Percentiles rank a stretch among this genome's conserved stretches.
phyloP scores from a whole-genome alignment of 2,888 invertebrate species.

The Erynnis tages region DNA sequence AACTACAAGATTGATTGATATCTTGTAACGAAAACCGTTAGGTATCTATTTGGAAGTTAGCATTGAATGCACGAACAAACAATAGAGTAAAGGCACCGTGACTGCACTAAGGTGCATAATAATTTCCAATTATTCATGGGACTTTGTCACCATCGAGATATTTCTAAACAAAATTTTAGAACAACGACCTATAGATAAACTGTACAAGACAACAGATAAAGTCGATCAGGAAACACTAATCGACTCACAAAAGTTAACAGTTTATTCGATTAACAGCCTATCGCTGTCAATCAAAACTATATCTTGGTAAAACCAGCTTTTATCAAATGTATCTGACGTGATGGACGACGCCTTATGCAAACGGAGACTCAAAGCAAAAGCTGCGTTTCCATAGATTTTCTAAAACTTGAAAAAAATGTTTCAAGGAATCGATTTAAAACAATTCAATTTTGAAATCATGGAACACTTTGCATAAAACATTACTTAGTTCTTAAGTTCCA shows the following conservation, averaged over 20 bases:
- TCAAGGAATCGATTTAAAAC: too few relatives aligned
- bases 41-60: not conserved
- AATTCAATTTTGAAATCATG: too few relatives aligned
- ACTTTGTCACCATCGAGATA: not conserved
- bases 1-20: too few relatives aligned
- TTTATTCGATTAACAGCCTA: not conserved
- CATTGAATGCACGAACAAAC: not conserved
- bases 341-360: constrained; percentile 45
- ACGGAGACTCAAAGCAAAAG: not conserved
- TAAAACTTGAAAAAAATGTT: too few relatives aligned
- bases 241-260: not conserved
- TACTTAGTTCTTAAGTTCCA: too few relatives aligned
- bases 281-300: not conserved
- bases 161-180: too few relatives aligned
- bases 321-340: constrained; percentile 42
- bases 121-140: not conserved
- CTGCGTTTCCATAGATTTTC: not conserved
- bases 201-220: not conserved
- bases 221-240: not conserved
- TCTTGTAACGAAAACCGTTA: not conserved
- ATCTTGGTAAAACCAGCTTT: not conserved
- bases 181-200: too few relatives aligned
- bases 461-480: too few relatives aligned
- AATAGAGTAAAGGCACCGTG: not conserved
- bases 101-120: not conserved